Conservation (phyloP, 2,113 vertebrate species). For the Motacilla tschutschensis region DNA sequence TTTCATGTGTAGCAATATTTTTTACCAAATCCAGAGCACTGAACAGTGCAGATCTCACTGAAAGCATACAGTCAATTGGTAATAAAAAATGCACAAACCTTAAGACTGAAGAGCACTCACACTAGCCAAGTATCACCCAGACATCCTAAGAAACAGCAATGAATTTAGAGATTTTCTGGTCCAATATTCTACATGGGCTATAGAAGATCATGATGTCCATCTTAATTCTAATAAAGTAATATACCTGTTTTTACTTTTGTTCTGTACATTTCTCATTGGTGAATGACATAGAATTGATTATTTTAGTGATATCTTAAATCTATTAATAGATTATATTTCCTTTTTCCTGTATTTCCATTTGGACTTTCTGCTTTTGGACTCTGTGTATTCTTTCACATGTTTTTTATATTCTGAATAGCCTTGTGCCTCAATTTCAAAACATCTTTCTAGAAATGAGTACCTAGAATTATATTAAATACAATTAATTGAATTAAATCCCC, state of each 20-base stretch:
- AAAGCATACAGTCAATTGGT: not conserved
- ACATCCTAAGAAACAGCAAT: not conserved
- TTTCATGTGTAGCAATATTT: not conserved
- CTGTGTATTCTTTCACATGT: not conserved
- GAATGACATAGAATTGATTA: not conserved
- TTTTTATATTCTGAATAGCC: not conserved
- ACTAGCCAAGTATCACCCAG: not conserved
- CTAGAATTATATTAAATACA: not conserved
- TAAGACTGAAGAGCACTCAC: not conserved
- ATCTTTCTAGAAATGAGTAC: not conserved
- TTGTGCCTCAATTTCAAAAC: not conserved
- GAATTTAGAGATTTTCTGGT: not conserved
- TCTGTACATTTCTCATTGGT: accelerated
- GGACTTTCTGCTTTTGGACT: not conserved
- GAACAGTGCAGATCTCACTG: not conserved
- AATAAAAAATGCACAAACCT: not conserved
- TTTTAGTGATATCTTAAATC: not conserved
- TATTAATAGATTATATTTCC: not conserved
- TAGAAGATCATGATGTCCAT: not conserved
- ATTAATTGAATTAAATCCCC: too few species aligned
- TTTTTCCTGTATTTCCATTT: not conserved
- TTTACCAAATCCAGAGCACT: not conserved
- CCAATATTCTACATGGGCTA: accelerated
- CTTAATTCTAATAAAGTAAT: not conserved
- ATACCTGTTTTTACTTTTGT: not conserved